phyloP scores from a whole-genome alignment of 2,113 vertebrate species.

The Neodon shergylaensis region DNA sequence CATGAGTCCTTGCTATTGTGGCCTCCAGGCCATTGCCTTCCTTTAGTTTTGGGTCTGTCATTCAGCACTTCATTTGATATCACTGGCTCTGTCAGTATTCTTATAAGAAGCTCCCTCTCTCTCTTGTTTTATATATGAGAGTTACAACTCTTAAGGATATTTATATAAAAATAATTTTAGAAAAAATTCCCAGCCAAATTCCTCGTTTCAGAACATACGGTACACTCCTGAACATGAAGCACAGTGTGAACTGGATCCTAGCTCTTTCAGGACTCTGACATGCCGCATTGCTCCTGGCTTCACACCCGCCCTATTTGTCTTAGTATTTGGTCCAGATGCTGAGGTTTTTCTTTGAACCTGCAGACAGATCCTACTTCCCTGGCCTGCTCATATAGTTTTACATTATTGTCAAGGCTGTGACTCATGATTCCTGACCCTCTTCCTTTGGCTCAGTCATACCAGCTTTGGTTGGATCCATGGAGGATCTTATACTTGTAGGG shows the following conservation, averaged over 20 bases:
- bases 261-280: fast-evolving
- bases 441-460: not conserved
- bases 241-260: not conserved
- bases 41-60: not conserved
- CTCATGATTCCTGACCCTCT: not conserved
- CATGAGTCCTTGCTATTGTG: not conserved
- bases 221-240: not conserved
- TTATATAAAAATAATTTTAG: not conserved
- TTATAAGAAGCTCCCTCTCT: not conserved
- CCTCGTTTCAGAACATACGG: not conserved
- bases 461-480: not conserved
- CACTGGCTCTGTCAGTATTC: not conserved
- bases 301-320: not conserved
- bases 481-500: not conserved
- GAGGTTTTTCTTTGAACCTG: not conserved
- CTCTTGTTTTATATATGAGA: not conserved
- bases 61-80: not conserved
- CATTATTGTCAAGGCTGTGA: not conserved
- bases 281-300: not conserved
- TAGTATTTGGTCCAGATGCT: not conserved
- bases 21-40: not conserved
- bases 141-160: not conserved
- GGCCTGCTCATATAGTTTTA: not conserved
- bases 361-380: not conserved
- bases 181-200: not conserved